These are phyloP conservation scores for Heliornis fulica DNA, from an alignment of 2,113 vertebrate species.

Conservation along the genomic window DNA sequence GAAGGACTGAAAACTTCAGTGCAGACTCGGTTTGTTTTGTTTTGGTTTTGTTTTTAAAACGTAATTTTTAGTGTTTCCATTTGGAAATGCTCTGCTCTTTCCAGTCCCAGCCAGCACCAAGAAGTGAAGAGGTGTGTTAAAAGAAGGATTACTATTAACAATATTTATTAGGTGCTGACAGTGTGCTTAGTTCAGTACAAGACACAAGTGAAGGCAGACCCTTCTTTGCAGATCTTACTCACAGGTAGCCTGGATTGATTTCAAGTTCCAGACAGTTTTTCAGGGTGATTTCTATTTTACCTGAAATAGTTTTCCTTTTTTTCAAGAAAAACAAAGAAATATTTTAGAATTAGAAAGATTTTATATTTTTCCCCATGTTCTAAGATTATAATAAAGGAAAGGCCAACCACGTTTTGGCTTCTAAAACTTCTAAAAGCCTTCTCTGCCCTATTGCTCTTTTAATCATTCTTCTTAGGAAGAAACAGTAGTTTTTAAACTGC, in stretches of 20 bases:
- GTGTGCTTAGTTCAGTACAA: background rate
- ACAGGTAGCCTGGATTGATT: conserved; percentile 18
- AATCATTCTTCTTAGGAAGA: background rate
- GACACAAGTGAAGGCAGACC: conserved; percentile 13
- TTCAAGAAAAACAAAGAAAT: background rate
- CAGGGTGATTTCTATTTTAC: background rate
- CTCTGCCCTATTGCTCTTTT: background rate
- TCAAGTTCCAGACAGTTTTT: conserved; percentile 19
- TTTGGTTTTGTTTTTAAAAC: conserved; percentile 30
- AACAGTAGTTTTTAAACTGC: background rate
- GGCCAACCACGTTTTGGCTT: background rate
- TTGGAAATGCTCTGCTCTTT: conserved; percentile 29
- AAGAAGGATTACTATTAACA: conserved; percentile 6
- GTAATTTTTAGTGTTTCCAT: conserved; percentile 30
- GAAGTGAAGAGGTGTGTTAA: conserved; percentile 32
- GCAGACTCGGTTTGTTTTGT: background rate
- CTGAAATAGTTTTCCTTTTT: conserved; percentile 8
- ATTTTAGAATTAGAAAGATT: background rate
- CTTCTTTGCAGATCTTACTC: background rate
- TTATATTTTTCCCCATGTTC: background rate
- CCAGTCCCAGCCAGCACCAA: background rate
- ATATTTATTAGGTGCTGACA: conserved; percentile 57
- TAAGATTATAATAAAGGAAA: background rate
- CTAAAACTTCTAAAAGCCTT: background rate
- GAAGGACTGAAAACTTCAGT: conserved; percentile 4